phyloP scores from a whole-genome alignment of 2,888 invertebrate genomes.

The Chymomyza caudatula region DNA sequence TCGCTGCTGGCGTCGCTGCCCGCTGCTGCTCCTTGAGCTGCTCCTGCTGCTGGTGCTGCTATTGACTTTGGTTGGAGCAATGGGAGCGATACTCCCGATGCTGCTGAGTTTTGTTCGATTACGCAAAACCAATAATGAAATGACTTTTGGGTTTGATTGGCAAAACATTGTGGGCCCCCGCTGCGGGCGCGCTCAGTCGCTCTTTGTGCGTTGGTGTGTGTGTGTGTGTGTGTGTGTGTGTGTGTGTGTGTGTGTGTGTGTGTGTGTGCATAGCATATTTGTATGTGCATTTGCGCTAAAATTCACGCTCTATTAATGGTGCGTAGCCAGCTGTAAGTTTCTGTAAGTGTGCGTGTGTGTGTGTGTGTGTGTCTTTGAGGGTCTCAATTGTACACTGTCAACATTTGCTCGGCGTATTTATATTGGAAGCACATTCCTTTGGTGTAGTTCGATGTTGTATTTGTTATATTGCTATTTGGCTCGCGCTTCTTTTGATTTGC shows the following conservation, averaged over 20 bases:
- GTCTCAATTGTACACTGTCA: constrained; percentile 45
- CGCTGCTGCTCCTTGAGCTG: too few relatives aligned
- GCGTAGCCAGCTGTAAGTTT: constrained; percentile 9
- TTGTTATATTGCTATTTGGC: background rate
- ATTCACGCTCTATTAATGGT: constrained; percentile 74
- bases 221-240: constrained; percentile 8
- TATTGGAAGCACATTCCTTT: constrained; percentile 31
- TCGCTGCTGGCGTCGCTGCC: constrained; percentile 8
- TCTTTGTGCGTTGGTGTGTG: background rate
- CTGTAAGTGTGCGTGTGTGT: constrained; percentile 4
- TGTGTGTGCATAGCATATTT: background rate
- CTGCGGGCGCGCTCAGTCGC: background rate
- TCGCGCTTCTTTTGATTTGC: constrained; percentile 49
- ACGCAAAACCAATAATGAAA: constrained; percentile 75
- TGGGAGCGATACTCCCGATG: constrained; percentile 15
- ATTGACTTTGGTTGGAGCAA: constrained; percentile 49
- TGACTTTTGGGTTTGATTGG: constrained; percentile 75
- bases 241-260: constrained; percentile 11
- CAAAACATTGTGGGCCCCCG: constrained; percentile 63
- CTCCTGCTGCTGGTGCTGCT: too few relatives aligned
- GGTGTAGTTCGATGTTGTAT: constrained; percentile 9
- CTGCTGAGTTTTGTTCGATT: constrained; percentile 67
- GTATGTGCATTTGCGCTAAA: constrained; percentile 52
- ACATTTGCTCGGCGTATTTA: constrained; percentile 19
- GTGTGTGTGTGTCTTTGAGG: background rate